Conservation (phyloP, 2,113 vertebrate genomes). For the Emydocephalus ijimae region DNA sequence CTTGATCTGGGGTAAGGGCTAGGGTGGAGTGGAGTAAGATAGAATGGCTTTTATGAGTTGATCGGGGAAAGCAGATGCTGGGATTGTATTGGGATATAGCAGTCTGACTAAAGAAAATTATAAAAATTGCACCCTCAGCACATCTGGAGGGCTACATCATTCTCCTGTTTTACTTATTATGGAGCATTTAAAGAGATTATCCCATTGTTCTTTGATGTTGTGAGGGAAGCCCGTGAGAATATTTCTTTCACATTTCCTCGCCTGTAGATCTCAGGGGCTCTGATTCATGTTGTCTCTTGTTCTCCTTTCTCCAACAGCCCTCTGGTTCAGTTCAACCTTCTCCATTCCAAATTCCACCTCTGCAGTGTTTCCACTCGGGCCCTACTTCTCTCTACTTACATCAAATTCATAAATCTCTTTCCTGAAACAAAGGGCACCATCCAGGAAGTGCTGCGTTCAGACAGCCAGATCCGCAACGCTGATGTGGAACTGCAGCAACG, state of each 20-base stretch:
- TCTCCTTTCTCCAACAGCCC: slow-evolving; percentile 66
- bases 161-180: not conserved
- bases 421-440: slow-evolving; percentile 93
- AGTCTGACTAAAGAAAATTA: not conserved
- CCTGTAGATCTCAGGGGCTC: not conserved
- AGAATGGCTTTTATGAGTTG: not conserved
- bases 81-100: not conserved
- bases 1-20: not conserved
- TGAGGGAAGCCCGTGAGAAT: not conserved
- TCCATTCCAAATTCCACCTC: slow-evolving; percentile 92
- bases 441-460: slow-evolving; percentile 88
- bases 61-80: not conserved
- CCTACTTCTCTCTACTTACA: slow-evolving; percentile 88
- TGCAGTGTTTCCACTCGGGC: slow-evolving; percentile 88
- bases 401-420: slow-evolving; percentile 95
- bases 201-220: not conserved
- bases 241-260: not conserved
- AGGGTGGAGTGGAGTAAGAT: not conserved
- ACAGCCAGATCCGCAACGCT: slow-evolving; percentile 90
- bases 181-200: not conserved
- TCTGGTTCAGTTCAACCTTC: slow-evolving; percentile 89
- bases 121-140: not conserved
- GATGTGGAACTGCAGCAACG: slow-evolving; percentile 92
- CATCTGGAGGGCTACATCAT: not conserved
- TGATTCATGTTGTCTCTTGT: not conserved